Percentiles rank a stretch among this genome's conserved stretches.
Conservation (phyloP, 2,888 invertebrate genomes). For the Blera fallax region DNA sequence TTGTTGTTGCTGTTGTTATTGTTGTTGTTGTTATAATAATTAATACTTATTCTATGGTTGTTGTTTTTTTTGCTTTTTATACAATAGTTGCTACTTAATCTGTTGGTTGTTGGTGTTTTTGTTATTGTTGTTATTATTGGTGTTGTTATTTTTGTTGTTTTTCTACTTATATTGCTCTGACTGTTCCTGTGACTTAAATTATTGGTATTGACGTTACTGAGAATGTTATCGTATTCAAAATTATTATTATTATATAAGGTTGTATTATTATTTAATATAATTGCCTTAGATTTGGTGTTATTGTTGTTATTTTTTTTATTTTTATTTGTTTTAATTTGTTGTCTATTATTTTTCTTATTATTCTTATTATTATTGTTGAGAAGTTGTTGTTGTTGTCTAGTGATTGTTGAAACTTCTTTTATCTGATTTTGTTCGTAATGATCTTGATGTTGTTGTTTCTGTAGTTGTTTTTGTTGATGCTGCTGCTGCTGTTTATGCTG, state of each 20-base stretch:
- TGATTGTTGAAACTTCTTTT: not conserved
- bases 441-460: constrained; percentile 39
- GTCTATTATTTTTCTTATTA: not conserved
- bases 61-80: constrained; percentile 54
- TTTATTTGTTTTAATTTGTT: constrained; percentile 9
- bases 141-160: constrained; percentile 43
- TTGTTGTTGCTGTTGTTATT: constrained; percentile 72
- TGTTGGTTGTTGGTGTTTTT: constrained; percentile 72
- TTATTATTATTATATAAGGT: not conserved
- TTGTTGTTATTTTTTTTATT: constrained; percentile 20
- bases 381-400: constrained; percentile 29
- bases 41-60: constrained; percentile 74
- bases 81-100: constrained; percentile 58
- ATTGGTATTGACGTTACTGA: constrained; percentile 11
- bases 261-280: not conserved
- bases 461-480: constrained; percentile 72
- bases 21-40: constrained; percentile 61
- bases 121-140: constrained; percentile 46
- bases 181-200: constrained; percentile 5
- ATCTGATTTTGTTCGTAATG: constrained; percentile 6
- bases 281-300: constrained; percentile 45
- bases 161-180: constrained; percentile 42
- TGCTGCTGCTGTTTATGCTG: constrained; percentile 75
- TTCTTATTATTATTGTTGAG: not conserved
- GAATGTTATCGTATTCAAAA: constrained; percentile 32